Base-by-base conservation (phyloP, 2,888 invertebrate genomes). In the Heliconius erato region DNA sequence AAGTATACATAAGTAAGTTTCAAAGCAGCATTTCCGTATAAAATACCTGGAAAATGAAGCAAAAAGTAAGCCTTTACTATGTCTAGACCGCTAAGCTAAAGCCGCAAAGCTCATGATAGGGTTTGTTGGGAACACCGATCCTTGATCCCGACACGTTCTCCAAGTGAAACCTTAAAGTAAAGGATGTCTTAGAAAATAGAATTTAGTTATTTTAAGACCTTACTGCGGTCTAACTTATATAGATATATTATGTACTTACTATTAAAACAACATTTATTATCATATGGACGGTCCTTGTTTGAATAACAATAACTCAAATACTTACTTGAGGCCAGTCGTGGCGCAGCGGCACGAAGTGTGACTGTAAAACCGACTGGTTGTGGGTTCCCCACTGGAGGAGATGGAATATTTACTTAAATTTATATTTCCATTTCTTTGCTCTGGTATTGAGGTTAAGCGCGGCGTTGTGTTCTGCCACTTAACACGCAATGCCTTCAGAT, bases 81-180 rank as follows among this genome's bases (percentile, higher is more conserved):
- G 81, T 81, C 77, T 79, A 79, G 87, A 87, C 86, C 84, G 81
- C 80, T 79, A 83, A 82, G 82, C 81, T 82, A 85, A 86, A 87
- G 82, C 86, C 84, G 82, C 84, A 83, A 84, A 85, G 86, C 86
- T 85, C 81, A 82, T 83, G 82, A 85, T 80, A 85, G 78, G 83
- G 84, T 84, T 87, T 84, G 81, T 83, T 80, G 74, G 72, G 72
- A 83, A 84, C 84, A 85, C 54, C 79, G 82, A 84, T 83, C 82
- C 79, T 82, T 85, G 84, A 85, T 86, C 85, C 83, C 82, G 74
- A 84, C 84, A 77, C 79, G 83, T 80, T 72, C 54, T 49, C 71
- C 63, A 67, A 83, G 74, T 74, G 80, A 83, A 84, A 68, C 80
- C 77, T 79, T 72, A 69, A 68, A 78, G 74, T 82, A 35, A 68